phyloP scores from a whole-genome alignment of 2,113 vertebrate species.

The Elanoides forficatus region DNA sequence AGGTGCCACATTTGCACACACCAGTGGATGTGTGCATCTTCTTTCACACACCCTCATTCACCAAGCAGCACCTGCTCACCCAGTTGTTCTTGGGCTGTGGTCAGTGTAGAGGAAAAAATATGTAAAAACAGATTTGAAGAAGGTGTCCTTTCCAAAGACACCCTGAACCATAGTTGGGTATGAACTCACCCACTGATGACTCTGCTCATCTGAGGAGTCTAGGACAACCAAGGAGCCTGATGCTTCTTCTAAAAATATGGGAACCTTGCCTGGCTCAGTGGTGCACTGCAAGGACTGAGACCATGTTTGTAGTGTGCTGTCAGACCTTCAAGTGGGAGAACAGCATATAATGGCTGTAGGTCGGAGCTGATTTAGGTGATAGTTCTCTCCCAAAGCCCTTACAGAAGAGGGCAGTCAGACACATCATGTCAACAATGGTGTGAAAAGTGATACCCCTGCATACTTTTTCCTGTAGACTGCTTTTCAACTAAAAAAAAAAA shows the following conservation, averaged over 20 bases:
- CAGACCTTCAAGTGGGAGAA: not conserved
- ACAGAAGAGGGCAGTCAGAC: not conserved
- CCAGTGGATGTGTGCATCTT: not conserved
- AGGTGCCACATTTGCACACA: not conserved
- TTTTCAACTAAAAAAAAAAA: not conserved
- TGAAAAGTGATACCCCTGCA: not conserved
- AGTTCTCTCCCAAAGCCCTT: not conserved
- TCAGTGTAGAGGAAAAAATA: not conserved
- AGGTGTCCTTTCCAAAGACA: not conserved
- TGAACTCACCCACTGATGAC: not conserved
- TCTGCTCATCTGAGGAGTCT: not conserved
- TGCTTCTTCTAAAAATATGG: not conserved
- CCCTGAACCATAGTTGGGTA: not conserved
- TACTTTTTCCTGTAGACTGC: not conserved
- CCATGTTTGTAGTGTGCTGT: not conserved
- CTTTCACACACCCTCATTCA: not conserved
- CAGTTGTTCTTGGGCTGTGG: not conserved
- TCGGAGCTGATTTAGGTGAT: not conserved
- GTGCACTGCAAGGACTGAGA: not conserved
- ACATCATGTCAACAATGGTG: not conserved
- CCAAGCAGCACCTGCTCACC: conserved; percentile 37
- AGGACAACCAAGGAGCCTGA: not conserved
- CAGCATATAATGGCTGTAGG: not conserved
- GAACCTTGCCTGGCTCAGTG: not conserved
- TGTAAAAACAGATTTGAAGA: not conserved